These are phyloP conservation scores for Mesorhabditis belari DNA, from an alignment of 2,888 invertebrate species.

Conservation along the genomic window DNA sequence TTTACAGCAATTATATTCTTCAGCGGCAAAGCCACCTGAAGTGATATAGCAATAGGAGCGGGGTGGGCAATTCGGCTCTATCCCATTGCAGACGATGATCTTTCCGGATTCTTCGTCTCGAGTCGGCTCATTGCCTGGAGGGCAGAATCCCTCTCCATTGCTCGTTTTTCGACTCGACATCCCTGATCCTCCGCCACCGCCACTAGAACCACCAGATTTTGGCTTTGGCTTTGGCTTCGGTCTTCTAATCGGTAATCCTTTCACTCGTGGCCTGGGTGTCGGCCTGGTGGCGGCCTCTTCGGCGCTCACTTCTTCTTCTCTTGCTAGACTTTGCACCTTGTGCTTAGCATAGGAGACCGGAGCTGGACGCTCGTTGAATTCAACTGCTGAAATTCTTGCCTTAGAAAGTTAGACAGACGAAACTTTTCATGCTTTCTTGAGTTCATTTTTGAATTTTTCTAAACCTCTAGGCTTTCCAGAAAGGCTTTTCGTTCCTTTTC, in stretches of 20 bases:
- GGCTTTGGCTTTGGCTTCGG: slow-evolving; percentile 32
- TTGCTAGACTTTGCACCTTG: slow-evolving; percentile 16
- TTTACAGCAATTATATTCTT: slow-evolving; percentile 51
- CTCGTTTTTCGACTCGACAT: slow-evolving; percentile 21
- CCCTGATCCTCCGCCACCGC: slow-evolving; percentile 14
- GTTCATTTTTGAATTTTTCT: no score
- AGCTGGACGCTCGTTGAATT: slow-evolving; percentile 26
- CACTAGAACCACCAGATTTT: slow-evolving; percentile 10
- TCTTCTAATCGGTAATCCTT: slow-evolving; percentile 44
- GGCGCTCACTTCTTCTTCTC: not conserved
- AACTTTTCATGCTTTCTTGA: no score
- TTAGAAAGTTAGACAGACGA: no score
- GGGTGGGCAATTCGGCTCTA: slow-evolving; percentile 51
- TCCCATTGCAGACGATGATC: slow-evolving; percentile 44
- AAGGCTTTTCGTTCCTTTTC: no score
- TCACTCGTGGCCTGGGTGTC: slow-evolving; percentile 26
- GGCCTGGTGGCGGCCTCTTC: not conserved
- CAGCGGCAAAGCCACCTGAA: slow-evolving; percentile 45
- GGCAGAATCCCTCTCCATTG: slow-evolving; percentile 43
- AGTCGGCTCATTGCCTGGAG: slow-evolving; percentile 46
- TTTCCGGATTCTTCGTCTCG: slow-evolving; percentile 30
- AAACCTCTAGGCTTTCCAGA: no score
- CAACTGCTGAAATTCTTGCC: slow-evolving; percentile 36
- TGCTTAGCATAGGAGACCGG: slow-evolving; percentile 34
- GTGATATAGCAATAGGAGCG: slow-evolving; percentile 52